These are phyloP conservation scores for Pachycephala philippinensis DNA, from an alignment of 2,113 vertebrate species.

Conservation along the genomic window DNA sequence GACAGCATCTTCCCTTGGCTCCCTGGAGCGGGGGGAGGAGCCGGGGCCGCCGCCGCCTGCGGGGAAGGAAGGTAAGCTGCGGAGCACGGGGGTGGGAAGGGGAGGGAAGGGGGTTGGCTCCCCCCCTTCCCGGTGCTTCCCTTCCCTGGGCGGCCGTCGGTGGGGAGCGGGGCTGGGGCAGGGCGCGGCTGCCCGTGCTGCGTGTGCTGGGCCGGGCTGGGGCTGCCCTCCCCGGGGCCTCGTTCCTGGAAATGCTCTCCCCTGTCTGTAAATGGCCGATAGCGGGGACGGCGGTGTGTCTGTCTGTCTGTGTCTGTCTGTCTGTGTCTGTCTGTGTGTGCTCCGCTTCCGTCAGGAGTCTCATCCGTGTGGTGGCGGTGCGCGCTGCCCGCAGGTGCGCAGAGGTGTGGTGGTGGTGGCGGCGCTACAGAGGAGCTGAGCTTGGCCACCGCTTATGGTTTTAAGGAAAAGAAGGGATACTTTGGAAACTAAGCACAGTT, in stretches of 20 bases:
- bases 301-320: not conserved
- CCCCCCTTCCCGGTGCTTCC: not conserved
- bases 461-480: not conserved
- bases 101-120: not conserved
- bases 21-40: not conserved
- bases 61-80: not conserved
- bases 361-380: accelerated
- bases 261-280: not conserved
- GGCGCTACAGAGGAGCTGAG: accelerated
- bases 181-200: not conserved
- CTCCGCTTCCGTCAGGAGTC: too few relatives aligned
- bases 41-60: not conserved
- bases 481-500: not conserved
- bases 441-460: accelerated
- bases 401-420: not conserved
- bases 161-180: not conserved
- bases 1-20: not conserved
- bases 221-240: accelerated
- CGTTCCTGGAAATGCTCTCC: too few relatives aligned
- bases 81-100: not conserved
- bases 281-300: not conserved
- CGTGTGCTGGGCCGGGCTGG: not conserved
- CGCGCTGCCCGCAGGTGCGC: not conserved
- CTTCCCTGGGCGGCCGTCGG: not conserved
- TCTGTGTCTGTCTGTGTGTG: not conserved